Conservation (phyloP, 2,797 vertebrate genomes). For the Agapornis canus region DNA sequence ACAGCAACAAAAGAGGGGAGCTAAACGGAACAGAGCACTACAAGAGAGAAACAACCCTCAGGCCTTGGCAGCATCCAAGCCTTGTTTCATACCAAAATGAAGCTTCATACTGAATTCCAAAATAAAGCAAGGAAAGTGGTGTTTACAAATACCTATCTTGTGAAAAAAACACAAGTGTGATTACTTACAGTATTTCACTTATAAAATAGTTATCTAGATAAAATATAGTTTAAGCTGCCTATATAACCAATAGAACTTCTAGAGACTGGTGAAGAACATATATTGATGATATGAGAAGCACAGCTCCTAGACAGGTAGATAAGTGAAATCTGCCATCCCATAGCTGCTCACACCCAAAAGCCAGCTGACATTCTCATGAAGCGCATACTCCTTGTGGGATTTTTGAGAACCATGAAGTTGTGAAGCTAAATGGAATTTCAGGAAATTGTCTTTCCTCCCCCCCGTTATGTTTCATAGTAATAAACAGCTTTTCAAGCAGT, state of each 20-base stretch:
- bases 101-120: background rate
- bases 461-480: background rate
- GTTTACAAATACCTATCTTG: background rate
- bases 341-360: background rate
- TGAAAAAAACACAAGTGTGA: background rate
- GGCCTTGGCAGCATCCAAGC: background rate
- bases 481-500: background rate
- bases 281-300: background rate
- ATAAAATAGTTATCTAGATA: background rate
- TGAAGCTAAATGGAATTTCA: background rate
- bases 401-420: background rate
- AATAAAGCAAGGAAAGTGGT: background rate
- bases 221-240: background rate
- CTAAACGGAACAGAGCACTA: background rate
- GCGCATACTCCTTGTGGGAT: background rate
- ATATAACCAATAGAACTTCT: background rate
- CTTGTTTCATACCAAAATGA: background rate
- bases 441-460: background rate
- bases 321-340: background rate
- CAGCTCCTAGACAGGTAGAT: fast-evolving
- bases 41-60: background rate
- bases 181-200: background rate
- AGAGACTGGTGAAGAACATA: fast-evolving
- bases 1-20: background rate
- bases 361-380: background rate